Evolutionary conservation across 2,888 invertebrate species (phyloP).

Genomic region (Diaprepes abbreviatus): DNA sequence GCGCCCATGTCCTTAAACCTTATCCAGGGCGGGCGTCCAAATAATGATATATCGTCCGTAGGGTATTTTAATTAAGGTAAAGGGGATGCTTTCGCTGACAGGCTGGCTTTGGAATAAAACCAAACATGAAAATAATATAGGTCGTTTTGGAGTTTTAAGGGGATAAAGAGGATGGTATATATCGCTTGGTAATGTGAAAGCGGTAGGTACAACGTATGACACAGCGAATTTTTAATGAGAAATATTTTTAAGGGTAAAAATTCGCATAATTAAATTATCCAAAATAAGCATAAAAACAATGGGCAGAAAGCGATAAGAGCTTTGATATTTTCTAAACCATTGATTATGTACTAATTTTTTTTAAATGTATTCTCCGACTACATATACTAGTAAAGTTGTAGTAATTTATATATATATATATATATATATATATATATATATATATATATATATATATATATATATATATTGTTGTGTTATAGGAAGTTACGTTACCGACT

Average conservation of each 20-base stretch:
- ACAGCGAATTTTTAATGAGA: slow-evolving; percentile 16
- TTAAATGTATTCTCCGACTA: no score
- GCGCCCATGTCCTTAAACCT: slow-evolving; percentile 34
- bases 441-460: no score
- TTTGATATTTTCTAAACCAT: no score
- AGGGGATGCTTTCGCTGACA: slow-evolving; percentile 40
- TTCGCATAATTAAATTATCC: background rate
- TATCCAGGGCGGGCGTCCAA: slow-evolving; percentile 41
- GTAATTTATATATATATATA: no score
- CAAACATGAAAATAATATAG: slow-evolving; percentile 42
- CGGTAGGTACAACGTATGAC: background rate
- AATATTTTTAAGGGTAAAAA: slow-evolving; percentile 8
- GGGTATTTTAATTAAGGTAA: slow-evolving; percentile 48
- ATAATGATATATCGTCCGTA: slow-evolving; percentile 46
- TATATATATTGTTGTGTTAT: no score
- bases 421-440: no score
- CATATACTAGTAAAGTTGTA: no score
- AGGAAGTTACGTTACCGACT: no score
- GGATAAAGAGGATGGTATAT: slow-evolving; percentile 20
- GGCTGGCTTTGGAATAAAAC: slow-evolving; percentile 38
- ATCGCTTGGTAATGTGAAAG: background rate
- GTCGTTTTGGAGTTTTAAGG: slow-evolving; percentile 30
- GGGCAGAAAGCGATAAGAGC: no score
- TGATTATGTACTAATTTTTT: no score
- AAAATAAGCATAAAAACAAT: background rate